Evolutionary conservation across 2,113 vertebrate species (phyloP).

Genomic region (Ictidomys tridecemlineatus): DNA sequence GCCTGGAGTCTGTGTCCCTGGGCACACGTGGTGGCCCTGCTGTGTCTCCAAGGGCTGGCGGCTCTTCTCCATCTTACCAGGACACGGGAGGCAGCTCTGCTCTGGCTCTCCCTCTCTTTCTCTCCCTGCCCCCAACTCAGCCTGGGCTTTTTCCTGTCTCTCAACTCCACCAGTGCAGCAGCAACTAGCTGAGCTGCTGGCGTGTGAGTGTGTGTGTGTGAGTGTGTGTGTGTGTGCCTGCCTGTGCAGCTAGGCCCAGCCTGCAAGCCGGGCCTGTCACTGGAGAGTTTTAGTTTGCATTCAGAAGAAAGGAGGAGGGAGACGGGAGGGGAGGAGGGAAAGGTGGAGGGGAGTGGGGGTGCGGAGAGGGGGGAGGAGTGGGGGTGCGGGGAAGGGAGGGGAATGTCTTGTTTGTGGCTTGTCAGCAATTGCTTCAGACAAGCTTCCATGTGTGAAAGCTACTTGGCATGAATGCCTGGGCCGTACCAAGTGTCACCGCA

Average conservation of each 20-base stretch:
- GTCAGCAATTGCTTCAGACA: conserved; percentile 98
- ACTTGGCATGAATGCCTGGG: conserved; percentile 97
- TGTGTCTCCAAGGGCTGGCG: conserved; percentile 69
- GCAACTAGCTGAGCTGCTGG: conserved; percentile 77
- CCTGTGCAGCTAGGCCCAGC: conserved; percentile 78
- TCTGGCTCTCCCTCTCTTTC: conserved; percentile 35
- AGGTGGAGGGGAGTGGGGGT: conserved; percentile 70
- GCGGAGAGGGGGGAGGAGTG: background rate
- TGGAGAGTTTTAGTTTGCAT: conserved; percentile 87
- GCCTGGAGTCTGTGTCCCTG: background rate
- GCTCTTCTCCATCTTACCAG: conserved; percentile 83
- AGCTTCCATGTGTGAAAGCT: conserved; percentile 98
- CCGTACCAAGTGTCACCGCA: conserved; percentile 92
- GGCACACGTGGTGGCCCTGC: conserved; percentile 70
- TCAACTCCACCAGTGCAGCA: conserved; percentile 81
- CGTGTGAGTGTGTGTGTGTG: background rate
- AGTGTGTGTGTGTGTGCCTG: conserved; percentile 47
- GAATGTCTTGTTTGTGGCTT: conserved; percentile 96
- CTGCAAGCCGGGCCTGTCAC: conserved; percentile 84
- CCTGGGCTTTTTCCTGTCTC: conserved; percentile 81
- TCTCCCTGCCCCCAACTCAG: conserved; percentile 84
- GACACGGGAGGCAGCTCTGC: conserved; percentile 71
- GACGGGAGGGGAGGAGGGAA: conserved; percentile 73
- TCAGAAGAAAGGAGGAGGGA: conserved; percentile 86
- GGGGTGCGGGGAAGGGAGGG: conserved; percentile 83